These are phyloP conservation scores for Anolis carolinensis DNA, from an alignment of 2,113 vertebrate genomes.

Conservation along the genomic window DNA sequence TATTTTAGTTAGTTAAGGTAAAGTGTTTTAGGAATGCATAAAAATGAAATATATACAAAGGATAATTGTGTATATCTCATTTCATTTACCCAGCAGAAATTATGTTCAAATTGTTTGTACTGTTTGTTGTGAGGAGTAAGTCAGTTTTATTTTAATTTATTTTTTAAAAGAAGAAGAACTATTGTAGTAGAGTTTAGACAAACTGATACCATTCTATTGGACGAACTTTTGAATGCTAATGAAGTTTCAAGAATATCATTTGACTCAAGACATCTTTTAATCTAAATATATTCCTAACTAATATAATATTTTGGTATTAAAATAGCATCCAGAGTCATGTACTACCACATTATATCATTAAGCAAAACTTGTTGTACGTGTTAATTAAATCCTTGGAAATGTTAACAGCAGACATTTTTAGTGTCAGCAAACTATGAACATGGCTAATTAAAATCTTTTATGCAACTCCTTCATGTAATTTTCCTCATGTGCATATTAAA, in stretches of 20 bases:
- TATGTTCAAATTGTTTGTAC: not conserved
- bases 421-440: constrained; percentile 53
- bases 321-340: constrained; percentile 45
- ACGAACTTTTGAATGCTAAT: constrained; percentile 45
- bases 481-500: constrained; percentile 35
- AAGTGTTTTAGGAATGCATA: too few species aligned
- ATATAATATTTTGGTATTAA: constrained; percentile 54
- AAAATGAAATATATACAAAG: too few species aligned
- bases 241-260: constrained; percentile 35
- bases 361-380: constrained; percentile 49
- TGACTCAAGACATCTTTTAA: constrained; percentile 45
- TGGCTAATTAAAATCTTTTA: constrained; percentile 54
- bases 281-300: constrained; percentile 42
- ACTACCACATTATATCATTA: constrained; percentile 47
- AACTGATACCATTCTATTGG: constrained; percentile 11
- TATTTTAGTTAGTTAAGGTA: too few species aligned
- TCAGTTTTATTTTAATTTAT: too few species aligned
- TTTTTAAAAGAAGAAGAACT: not conserved
- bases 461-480: constrained; percentile 25
- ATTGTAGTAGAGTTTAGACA: not conserved
- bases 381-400: constrained; percentile 64
- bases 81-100: not conserved
- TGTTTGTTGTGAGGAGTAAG: not conserved
- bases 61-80: too few species aligned
- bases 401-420: constrained; percentile 56